Conservation (phyloP, 1,140 invertebrate genomes). For the Drosophila littoralis region DNA sequence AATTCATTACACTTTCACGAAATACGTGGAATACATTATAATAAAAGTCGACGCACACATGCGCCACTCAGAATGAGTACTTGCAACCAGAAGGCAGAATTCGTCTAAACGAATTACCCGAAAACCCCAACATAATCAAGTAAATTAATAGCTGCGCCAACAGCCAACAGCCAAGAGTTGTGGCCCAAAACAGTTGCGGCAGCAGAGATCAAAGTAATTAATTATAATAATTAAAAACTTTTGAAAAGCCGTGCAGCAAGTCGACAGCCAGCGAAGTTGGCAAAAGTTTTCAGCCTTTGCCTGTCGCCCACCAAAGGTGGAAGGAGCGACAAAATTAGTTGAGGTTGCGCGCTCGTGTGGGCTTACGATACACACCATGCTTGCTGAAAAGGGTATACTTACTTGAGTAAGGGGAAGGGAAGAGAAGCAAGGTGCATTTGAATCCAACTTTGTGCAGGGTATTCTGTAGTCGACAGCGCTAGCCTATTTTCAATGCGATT, state of each 20-base stretch:
- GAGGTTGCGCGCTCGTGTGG: too few species aligned
- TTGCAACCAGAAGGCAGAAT: not conserved
- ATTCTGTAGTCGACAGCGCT: not conserved
- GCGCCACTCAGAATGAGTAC: not conserved
- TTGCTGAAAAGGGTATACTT: too few species aligned
- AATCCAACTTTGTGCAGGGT: not conserved
- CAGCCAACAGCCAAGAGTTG: conserved; percentile 25
- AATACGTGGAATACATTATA: conserved; percentile 73
- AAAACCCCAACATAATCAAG: conserved; percentile 78
- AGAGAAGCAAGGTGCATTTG: too few species aligned
- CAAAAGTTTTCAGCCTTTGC: conserved; percentile 52
- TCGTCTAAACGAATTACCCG: conserved; percentile 53
- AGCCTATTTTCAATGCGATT: conserved; percentile 11
- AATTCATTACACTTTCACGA: conserved; percentile 75
- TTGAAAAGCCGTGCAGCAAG: conserved; percentile 45
- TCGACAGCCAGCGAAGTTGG: conserved; percentile 35
- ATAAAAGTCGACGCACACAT: conserved; percentile 46
- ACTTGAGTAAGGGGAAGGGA: too few species aligned
- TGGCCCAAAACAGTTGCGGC: conserved; percentile 40
- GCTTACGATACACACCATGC: too few species aligned
- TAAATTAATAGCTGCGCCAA: conserved; percentile 76
- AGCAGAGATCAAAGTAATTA: conserved; percentile 79
- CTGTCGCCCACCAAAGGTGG: too few species aligned
- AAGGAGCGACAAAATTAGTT: too few species aligned
- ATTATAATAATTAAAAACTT: conserved; percentile 83